Conservation (phyloP, 2,888 invertebrate species). For the Parochlus steinenii region DNA sequence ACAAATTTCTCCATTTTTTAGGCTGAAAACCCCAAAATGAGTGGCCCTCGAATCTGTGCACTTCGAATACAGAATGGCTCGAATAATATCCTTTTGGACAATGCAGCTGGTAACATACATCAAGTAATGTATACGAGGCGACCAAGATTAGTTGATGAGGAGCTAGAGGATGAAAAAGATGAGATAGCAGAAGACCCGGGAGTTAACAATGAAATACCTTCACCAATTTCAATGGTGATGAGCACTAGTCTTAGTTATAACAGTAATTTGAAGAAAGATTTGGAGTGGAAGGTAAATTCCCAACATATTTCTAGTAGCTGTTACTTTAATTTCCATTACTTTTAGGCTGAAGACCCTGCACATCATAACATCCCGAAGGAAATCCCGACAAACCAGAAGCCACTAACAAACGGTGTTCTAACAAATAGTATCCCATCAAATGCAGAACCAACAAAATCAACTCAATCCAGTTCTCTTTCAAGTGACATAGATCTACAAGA, state of each 20-base stretch:
- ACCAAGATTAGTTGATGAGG: constrained; percentile 29
- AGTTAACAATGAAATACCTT: constrained; percentile 4
- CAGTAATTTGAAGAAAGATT: too few species aligned
- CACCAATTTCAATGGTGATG: constrained; percentile 13
- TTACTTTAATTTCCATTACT: too few species aligned
- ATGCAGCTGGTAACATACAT: constrained; percentile 47
- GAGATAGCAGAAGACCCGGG: constrained; percentile 25
- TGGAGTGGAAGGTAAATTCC: too few species aligned
- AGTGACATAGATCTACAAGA: constrained; percentile 23
- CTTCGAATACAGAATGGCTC: constrained; percentile 60
- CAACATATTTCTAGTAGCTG: too few species aligned
- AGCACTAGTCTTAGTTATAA: too few species aligned
- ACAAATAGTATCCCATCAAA: too few species aligned
- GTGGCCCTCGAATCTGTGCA: constrained; percentile 58
- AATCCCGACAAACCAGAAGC: constrained; percentile 11
- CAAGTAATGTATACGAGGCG: constrained; percentile 56
- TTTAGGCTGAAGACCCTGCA: too few species aligned
- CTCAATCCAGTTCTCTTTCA: constrained; percentile 24
- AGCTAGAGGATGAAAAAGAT: constrained; percentile 28
- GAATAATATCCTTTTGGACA: constrained; percentile 64
- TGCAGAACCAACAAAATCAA: constrained; percentile 15
- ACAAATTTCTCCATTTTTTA: constrained; percentile 14
- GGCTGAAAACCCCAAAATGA: constrained; percentile 31
- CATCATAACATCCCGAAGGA: too few species aligned
- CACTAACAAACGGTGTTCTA: constrained; percentile 15